Evolutionary conservation across 2,888 invertebrate genomes (phyloP).

Genomic region (Petrolisthes manimaculis): DNA sequence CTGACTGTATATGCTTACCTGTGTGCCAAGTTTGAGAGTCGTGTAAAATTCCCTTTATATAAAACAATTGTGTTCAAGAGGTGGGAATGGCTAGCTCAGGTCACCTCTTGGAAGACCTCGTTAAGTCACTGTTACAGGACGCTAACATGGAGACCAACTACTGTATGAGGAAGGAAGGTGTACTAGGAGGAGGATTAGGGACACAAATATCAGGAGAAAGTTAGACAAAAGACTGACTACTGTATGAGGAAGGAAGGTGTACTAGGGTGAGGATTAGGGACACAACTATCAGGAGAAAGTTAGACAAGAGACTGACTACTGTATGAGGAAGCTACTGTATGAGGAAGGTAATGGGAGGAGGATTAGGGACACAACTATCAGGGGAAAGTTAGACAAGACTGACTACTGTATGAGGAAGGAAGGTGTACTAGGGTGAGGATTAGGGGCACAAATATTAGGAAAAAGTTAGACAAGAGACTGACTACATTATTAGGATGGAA

Average conservation of each 20-base stretch:
- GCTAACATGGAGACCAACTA: neutral
- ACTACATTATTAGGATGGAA: neutral
- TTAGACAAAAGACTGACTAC: neutral
- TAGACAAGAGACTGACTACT: neutral
- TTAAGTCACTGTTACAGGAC: neutral
- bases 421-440: neutral
- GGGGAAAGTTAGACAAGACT: neutral
- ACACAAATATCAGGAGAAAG: neutral
- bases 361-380: constrained; percentile 19
- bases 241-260: neutral
- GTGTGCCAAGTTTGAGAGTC: neutral
- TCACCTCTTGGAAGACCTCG: neutral
- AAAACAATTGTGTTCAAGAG: neutral
- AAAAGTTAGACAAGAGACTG: neutral
- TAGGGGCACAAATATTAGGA: neutral
- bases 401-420: neutral
- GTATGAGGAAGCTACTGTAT: neutral
- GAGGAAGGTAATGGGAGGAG: constrained; percentile 1
- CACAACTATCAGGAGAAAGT: neutral
- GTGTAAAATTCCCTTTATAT: neutral
- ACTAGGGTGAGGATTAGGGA: constrained; percentile 1
- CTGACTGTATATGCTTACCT: too few relatives aligned
- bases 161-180: neutral
- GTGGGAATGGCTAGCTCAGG: neutral
- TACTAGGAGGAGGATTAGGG: constrained; percentile 6